Base-by-base conservation (phyloP, 2,113 vertebrate species). In the Sinocyclocheilus grahami region DNA sequence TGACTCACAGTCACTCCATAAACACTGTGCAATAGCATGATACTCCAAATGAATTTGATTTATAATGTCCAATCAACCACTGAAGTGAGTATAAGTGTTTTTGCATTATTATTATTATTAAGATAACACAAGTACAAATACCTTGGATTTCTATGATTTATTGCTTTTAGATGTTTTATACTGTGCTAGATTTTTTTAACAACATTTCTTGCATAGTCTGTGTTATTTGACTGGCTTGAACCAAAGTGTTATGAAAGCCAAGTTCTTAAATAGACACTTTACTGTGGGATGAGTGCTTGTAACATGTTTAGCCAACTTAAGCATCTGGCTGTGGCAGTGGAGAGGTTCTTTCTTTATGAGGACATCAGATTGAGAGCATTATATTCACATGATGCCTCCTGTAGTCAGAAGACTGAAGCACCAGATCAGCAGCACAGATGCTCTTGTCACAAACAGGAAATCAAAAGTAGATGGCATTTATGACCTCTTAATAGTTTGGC, bases 231-330 rank as follows among this genome's bases (percentile, higher is more conserved):
- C 63, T 74, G 75, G 37, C n/a, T 58, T 67, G 46, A 67, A 76
- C 58, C 53, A 62, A 55, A n/a, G 58, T 62, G 58, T 62, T n/a
- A 62, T 62, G 22, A 62, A n/a, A 62, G 22, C 58, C 58, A n/a
- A 3, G 58, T 8, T n/a, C 22, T 30, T 33, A 33, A 33, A 33
- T 22, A 13, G 3, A 78, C 5, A 30, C 75, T 75, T 79, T 76
- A 18, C 8, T 86, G 69, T 27, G 24, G 62, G 72, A 55, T 30
- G 33, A 58, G 71, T 63, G 22, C 30, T 86, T 78, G 85, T 76
- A 77, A 84, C 84, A 76, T 76, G 85, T 86, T 86, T 87, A 88
- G 69, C 11, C 55, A 55, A 62, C 78, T 65, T 86, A 84, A 76
- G 81, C 81, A 86, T 75, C 65, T 84, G 85, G 42, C 86, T 84